phyloP scores from a whole-genome alignment of 2,888 invertebrate species.

The Eurois occulta region DNA sequence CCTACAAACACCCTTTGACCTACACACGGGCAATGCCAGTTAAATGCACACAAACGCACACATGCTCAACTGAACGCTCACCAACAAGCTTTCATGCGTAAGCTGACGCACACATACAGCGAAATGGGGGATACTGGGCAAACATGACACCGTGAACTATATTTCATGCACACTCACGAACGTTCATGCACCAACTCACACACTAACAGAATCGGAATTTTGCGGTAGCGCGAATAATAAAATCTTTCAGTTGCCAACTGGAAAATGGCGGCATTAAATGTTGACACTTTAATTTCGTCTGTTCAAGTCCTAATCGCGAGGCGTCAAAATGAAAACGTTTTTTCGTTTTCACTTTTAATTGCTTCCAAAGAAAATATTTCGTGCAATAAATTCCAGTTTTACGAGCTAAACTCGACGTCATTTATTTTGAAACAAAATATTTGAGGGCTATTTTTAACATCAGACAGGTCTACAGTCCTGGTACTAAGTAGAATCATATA shows the following conservation, averaged over 20 bases:
- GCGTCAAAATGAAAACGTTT: constrained; percentile 55
- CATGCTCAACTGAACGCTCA: constrained; percentile 56
- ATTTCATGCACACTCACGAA: constrained; percentile 67
- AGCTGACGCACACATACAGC: constrained; percentile 63
- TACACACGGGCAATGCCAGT: constrained; percentile 71
- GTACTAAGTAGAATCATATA: constrained; percentile 14
- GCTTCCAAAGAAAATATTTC: constrained; percentile 54
- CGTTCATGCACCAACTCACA: constrained; percentile 57
- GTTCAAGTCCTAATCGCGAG: constrained; percentile 48
- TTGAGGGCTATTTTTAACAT: constrained; percentile 36
- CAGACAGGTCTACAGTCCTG: constrained; percentile 6
- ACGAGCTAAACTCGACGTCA: constrained; percentile 46
- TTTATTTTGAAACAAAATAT: constrained; percentile 43
- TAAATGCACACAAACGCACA: constrained; percentile 65
- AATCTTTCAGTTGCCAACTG: constrained; percentile 68
- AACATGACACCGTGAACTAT: constrained; percentile 74
- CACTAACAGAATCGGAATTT: constrained; percentile 58
- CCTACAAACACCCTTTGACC: constrained; percentile 73
- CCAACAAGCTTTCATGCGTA: constrained; percentile 50
- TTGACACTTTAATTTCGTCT: constrained; percentile 63
- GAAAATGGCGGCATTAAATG: constrained; percentile 60
- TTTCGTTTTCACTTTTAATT: constrained; percentile 63
- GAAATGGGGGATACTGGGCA: constrained; percentile 69
- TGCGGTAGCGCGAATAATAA: constrained; percentile 61
- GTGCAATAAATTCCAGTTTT: constrained; percentile 51